Evolutionary conservation across 2,797 vertebrate species (phyloP).

Genomic region (Todus mexicanus): DNA sequence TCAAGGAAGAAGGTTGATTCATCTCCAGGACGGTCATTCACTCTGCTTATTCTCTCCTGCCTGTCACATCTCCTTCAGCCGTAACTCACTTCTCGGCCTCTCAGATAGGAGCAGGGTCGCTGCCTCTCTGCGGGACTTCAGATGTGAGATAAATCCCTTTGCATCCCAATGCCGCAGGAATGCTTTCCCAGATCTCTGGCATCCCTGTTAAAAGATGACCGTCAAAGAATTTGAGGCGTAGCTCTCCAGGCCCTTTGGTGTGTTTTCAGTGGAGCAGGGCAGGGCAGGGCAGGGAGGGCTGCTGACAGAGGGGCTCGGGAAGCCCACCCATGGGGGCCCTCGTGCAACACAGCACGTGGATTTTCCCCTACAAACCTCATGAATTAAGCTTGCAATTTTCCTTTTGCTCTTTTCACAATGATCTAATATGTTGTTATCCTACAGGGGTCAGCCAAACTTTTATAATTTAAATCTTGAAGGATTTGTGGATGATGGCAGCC

Average conservation of each 20-base stretch:
- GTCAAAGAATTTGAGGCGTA: constrained; percentile 18
- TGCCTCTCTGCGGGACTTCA: constrained; percentile 40
- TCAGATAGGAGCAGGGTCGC: constrained; percentile 4
- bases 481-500: not conserved
- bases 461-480: not conserved
- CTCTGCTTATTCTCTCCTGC: constrained; percentile 2
- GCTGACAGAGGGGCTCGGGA: not conserved
- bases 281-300: not conserved
- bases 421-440: not conserved
- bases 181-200: constrained; percentile 34
- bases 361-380: not conserved
- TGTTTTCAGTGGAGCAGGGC: not conserved
- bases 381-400: not conserved
- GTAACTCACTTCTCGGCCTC: constrained; percentile 13
- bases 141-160: constrained; percentile 52
- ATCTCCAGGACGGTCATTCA: not conserved
- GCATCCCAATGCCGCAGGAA: constrained; percentile 41
- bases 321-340: accelerated
- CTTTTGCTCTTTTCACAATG: not conserved
- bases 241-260: not conserved
- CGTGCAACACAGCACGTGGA: accelerated
- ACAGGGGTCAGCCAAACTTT: not conserved
- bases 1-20: not conserved
- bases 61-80: constrained; percentile 56
- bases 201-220: constrained; percentile 44